Percentiles rank a stretch among this genome's conserved stretches.
Evolutionary conservation across 2,888 invertebrate species (phyloP).

Genomic region (Ptilodon capucinus): DNA sequence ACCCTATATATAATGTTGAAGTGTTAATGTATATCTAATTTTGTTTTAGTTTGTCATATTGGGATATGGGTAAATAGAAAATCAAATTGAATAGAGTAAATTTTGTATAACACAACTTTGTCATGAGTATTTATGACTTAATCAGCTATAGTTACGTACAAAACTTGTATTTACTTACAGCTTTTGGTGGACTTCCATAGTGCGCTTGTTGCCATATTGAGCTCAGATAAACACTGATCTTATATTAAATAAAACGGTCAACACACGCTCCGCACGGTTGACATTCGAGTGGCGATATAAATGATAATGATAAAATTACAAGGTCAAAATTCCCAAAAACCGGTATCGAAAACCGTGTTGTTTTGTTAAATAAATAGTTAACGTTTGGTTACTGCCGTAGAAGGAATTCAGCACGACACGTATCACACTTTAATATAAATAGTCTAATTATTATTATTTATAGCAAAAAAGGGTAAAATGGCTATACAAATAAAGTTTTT

Average conservation of each 20-base stretch:
- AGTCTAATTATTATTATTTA: neutral
- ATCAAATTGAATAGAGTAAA: too few species aligned
- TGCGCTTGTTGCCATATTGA: constrained; percentile 56
- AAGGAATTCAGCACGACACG: too few species aligned
- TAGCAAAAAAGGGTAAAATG: neutral
- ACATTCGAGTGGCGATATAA: constrained; percentile 51
- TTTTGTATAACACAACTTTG: too few species aligned
- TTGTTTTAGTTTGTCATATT: too few species aligned
- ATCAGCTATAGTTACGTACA: too few species aligned
- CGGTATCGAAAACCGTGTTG: constrained; percentile 29
- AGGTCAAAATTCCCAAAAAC: constrained; percentile 43
- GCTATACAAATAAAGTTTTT: too few species aligned
- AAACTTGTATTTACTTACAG: constrained; percentile 51
- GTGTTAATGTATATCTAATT: too few species aligned
- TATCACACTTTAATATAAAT: neutral
- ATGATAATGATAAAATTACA: constrained; percentile 53
- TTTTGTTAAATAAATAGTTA: too few species aligned
- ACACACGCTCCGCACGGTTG: constrained; percentile 39
- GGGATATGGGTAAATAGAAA: too few species aligned
- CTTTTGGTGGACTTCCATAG: constrained; percentile 58
- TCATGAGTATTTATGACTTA: too few species aligned
- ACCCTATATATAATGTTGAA: too few species aligned
- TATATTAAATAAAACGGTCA: constrained; percentile 31
- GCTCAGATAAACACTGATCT: constrained; percentile 26
- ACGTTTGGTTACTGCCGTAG: too few species aligned